phyloP scores from a whole-genome alignment of 2,888 invertebrate genomes.

The Epsilonema sp. region DNA sequence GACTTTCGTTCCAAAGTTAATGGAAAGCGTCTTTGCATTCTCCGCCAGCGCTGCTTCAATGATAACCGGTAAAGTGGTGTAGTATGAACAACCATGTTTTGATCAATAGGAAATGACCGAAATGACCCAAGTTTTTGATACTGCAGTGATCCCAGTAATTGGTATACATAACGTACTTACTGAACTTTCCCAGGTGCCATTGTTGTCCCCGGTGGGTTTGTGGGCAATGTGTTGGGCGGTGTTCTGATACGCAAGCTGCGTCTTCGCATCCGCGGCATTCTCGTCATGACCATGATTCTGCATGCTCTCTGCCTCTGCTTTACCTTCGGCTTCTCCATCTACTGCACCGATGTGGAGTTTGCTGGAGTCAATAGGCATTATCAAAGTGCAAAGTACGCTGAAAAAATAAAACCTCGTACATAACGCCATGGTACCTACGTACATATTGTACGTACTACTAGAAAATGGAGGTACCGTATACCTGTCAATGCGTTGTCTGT shows the following conservation, averaged over 20 bases:
- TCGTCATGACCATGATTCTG: constrained; percentile 25
- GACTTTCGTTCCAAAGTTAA: constrained; percentile 18
- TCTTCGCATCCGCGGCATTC: constrained; percentile 25
- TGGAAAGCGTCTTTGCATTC: constrained; percentile 17
- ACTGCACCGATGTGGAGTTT: constrained; percentile 15
- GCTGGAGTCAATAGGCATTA: too few species aligned
- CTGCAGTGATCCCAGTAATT: neutral
- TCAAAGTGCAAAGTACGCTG: too few species aligned
- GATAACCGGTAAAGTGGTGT: constrained; percentile 12
- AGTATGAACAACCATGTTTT: neutral
- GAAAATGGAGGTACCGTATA: too few species aligned
- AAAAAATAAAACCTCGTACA: too few species aligned
- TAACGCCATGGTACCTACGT: too few species aligned
- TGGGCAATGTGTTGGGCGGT: constrained; percentile 26
- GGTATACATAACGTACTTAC: neutral
- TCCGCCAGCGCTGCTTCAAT: constrained; percentile 13
- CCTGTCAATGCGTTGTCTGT: too few species aligned
- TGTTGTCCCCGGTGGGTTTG: constrained; percentile 25
- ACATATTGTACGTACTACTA: too few species aligned
- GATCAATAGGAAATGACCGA: neutral
- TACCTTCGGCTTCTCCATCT: constrained; percentile 19
- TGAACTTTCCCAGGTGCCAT: constrained; percentile 16
- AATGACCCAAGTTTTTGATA: neutral
- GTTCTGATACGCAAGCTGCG: constrained; percentile 21
- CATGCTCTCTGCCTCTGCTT: constrained; percentile 20